Evolutionary conservation across 1,140 invertebrate species (phyloP).

Genomic region (Hestina assimilis): DNA sequence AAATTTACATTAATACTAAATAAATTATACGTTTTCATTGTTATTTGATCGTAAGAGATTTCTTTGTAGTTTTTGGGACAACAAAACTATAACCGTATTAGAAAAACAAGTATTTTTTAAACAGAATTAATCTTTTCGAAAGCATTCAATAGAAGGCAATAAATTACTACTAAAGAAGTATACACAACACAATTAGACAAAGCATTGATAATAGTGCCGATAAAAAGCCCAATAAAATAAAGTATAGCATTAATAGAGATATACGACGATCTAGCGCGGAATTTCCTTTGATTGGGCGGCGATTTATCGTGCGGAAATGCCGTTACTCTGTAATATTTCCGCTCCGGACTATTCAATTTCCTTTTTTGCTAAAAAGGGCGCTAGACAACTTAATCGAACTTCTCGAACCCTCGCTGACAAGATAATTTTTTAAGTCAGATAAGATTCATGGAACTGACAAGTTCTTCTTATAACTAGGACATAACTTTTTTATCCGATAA

Average conservation of each 20-base stretch:
- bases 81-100: too few species aligned
- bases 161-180: slow-evolving; percentile 35
- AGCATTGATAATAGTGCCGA: slow-evolving; percentile 58
- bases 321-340: slow-evolving; percentile 76
- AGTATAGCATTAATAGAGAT: slow-evolving; percentile 74
- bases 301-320: slow-evolving; percentile 77
- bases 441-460: too few species aligned
- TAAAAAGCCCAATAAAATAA: slow-evolving; percentile 76
- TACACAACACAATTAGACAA: slow-evolving; percentile 47
- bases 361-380: slow-evolving; percentile 76
- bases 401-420: slow-evolving; percentile 20
- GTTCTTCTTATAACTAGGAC: too few species aligned
- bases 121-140: not conserved
- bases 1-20: too few species aligned
- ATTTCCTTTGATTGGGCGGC: slow-evolving; percentile 73
- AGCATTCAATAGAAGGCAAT: slow-evolving; percentile 1
- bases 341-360: slow-evolving; percentile 69
- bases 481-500: too few species aligned
- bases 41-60: too few species aligned
- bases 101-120: not conserved
- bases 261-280: slow-evolving; percentile 50
- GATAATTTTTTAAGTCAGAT: slow-evolving; percentile 2
- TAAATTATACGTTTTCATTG: too few species aligned
- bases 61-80: too few species aligned
- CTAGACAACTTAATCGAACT: slow-evolving; percentile 72